Conservation (phyloP, 2,888 invertebrate species). For the Iselma pallidipennis region DNA sequence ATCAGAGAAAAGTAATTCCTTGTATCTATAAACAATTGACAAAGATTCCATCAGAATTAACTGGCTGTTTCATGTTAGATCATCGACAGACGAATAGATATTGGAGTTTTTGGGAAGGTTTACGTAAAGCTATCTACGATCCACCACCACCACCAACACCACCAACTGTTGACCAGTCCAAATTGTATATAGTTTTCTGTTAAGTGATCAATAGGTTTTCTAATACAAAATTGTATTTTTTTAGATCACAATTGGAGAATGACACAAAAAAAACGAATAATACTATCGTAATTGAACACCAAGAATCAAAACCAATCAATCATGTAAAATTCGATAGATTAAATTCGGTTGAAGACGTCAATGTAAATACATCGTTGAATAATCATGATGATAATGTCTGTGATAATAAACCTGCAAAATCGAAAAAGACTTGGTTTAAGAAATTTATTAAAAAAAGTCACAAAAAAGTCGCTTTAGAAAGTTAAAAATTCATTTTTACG, state of each 20-base stretch:
- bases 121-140: constrained; percentile 53
- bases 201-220: constrained; percentile 4
- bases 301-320: constrained; percentile 29
- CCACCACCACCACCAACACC: no score
- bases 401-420: constrained; percentile 33
- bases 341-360: constrained; percentile 30
- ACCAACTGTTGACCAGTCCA: no score
- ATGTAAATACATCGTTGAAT: constrained; percentile 29
- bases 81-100: constrained; percentile 60
- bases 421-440: constrained; percentile 32
- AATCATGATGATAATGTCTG: constrained; percentile 31
- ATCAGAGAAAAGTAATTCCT: constrained; percentile 65
- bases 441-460: constrained; percentile 23
- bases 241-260: not conserved
- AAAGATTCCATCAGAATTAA: constrained; percentile 66
- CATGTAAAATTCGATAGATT: constrained; percentile 42
- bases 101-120: constrained; percentile 73
- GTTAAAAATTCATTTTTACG: not conserved
- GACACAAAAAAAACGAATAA: not conserved
- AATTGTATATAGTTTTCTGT: no score
- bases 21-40: constrained; percentile 68
- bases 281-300: constrained; percentile 11
- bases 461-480: constrained; percentile 12
- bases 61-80: constrained; percentile 68
- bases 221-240: not conserved